Base-by-base conservation (phyloP, 2,888 invertebrate species). In the Brassicogethes aeneus region DNA sequence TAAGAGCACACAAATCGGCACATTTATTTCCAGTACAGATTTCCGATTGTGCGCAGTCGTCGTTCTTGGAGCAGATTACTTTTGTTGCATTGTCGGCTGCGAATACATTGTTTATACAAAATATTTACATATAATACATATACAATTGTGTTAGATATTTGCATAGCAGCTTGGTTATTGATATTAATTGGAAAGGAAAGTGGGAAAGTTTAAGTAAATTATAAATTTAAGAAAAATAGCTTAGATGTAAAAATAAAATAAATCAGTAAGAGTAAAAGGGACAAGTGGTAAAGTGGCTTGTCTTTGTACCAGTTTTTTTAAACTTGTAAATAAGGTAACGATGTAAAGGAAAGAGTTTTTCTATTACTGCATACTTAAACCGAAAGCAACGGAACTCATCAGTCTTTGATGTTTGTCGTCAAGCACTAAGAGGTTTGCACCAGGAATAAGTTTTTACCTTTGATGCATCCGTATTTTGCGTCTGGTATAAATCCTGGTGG, bases 401-500 rank as follows among this genome's bases (percentile, higher is more conserved):
- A 53, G 54, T 57, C 56, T 44, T 54, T 54, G 56, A 57, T 54
- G 56, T 50, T 54, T 53, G 51, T 55, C 53, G 50, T 53, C 56
- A 57, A 58, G 57, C 57, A 57, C 57, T 56, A 60, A 59, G 50
- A 52, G 43, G 47, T 50, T 52, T 51, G 50, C 49, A 50, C 54
- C 50, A 46, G 48, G 40, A 54, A 50, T 51, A 37, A 51, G 40
- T 46, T 41, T 76, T 90, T 92, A 92, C 92, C 91, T 91, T 90
- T 88, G 74, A 87, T 82, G 79, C 92, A 93, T 85, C 91, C 91
- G 75, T 85, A 85, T 77, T 83, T 83, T 68, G 86, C 80, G 75
- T 92, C 90, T 71, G 87, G 84, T 75, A 83, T 83, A 79, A 85
- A 92, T 76, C 91, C 93, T 71, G 80, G 79, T 66, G 92, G 90